Conservation (phyloP, 2,888 invertebrate species). For the Palloptera scutellata region DNA sequence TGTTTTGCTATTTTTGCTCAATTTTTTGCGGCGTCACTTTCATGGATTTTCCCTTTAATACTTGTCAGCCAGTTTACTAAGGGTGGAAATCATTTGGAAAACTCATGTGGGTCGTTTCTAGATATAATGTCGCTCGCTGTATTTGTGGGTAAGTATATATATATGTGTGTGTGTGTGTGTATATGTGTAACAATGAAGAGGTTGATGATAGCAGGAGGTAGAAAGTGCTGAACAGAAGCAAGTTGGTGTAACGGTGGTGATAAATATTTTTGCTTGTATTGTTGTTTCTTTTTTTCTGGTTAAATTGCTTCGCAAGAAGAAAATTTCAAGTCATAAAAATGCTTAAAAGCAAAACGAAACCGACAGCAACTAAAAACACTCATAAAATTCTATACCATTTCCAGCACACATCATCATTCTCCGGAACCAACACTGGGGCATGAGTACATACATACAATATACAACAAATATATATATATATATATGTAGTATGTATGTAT, state of each 20-base stretch:
- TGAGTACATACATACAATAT: not conserved
- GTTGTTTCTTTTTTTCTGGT: not conserved
- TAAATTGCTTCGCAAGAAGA: constrained; percentile 4
- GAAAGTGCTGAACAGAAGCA: too few relatives aligned
- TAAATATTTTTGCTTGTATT: not conserved
- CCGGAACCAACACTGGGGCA: not conserved
- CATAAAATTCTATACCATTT: not conserved
- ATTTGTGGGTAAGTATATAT: not conserved
- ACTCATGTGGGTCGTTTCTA: not conserved
- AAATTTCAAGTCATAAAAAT: constrained; percentile 14
- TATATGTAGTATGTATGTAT: too few relatives aligned
- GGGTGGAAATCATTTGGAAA: constrained; percentile 4
- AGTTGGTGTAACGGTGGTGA: not conserved
- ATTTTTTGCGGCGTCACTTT: constrained; percentile 6
- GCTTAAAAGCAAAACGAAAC: not conserved
- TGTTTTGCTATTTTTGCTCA: not conserved
- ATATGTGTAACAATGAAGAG: not conserved
- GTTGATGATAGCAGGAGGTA: too few relatives aligned
- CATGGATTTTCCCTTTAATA: not conserved
- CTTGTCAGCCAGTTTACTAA: not conserved
- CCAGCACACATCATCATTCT: not conserved
- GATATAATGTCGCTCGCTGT: too few relatives aligned
- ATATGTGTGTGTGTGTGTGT: not conserved
- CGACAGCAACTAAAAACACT: not conserved
- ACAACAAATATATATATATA: not conserved